Evolutionary conservation across 2,888 invertebrate species (phyloP).

Genomic region (Cerceris rybyensis): DNA sequence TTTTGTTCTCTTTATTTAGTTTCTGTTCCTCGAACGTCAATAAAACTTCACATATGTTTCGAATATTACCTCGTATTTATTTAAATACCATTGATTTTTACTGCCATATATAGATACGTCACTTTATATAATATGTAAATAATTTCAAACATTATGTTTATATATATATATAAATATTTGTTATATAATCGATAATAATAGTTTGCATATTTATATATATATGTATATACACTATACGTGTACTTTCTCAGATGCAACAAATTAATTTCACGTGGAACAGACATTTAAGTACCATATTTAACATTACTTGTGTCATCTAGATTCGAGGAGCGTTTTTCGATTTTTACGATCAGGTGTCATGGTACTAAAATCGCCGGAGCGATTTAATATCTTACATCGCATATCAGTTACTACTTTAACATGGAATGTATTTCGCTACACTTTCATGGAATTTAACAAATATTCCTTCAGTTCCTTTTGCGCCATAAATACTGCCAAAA

Average conservation of each 20-base stretch:
- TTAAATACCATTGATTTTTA: constrained; percentile 43
- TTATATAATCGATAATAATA: constrained; percentile 39
- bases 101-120: constrained; percentile 24
- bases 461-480: constrained; percentile 29
- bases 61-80: constrained; percentile 56
- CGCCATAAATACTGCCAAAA: constrained; percentile 14
- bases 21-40: constrained; percentile 49
- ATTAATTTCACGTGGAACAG: constrained; percentile 65
- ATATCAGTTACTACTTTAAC: constrained; percentile 51
- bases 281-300: constrained; percentile 64
- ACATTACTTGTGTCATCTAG: constrained; percentile 64
- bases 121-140: constrained; percentile 28
- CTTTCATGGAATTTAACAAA: constrained; percentile 48
- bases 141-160: constrained; percentile 26
- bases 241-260: constrained; percentile 69
- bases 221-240: constrained; percentile 48
- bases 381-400: constrained; percentile 43
- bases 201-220: constrained; percentile 31
- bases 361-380: constrained; percentile 55
- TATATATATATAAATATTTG: constrained; percentile 36
- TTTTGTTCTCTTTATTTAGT: constrained; percentile 31
- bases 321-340: constrained; percentile 58
- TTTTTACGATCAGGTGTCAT: constrained; percentile 62
- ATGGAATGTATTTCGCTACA: constrained; percentile 54
- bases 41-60: constrained; percentile 57